phyloP scores from a whole-genome alignment of 2,888 invertebrate genomes.

The Agrotis puta region DNA sequence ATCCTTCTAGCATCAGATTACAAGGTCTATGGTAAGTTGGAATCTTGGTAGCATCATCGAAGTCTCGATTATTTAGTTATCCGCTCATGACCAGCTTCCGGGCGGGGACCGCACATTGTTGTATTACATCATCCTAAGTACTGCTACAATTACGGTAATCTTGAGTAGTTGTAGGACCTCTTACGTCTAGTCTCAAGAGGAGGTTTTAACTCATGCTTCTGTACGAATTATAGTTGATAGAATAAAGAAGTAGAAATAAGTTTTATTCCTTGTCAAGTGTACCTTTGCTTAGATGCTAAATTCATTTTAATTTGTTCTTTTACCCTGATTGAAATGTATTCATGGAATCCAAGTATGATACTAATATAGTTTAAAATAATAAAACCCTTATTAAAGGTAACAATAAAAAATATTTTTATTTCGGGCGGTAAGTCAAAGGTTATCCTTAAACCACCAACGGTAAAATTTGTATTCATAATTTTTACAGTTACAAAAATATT shows the following conservation, averaged over 20 bases:
- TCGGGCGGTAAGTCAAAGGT: neutral
- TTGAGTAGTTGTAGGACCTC: slow-evolving; percentile 38
- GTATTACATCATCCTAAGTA: slow-evolving; percentile 61
- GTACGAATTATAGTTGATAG: no score
- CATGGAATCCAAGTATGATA: neutral
- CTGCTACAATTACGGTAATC: slow-evolving; percentile 49
- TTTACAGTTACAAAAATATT: slow-evolving; percentile 26
- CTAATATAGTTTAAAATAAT: neutral
- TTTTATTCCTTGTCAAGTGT: neutral
- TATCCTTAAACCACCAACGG: neutral
- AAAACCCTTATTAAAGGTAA: neutral
- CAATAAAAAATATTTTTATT: neutral
- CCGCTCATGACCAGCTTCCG: slow-evolving; percentile 80
- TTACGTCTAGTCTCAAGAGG: neutral
- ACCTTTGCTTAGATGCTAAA: neutral
- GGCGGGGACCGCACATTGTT: slow-evolving; percentile 58
- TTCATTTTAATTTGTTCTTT: no score
- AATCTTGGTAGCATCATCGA: slow-evolving; percentile 73
- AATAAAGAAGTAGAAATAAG: neutral
- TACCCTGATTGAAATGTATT: neutral
- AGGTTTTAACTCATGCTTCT: neutral
- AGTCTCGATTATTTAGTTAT: slow-evolving; percentile 81
- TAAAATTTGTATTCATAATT: slow-evolving; percentile 9
- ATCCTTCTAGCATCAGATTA: slow-evolving; percentile 28
- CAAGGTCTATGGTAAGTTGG: slow-evolving; percentile 61